Percentiles rank a stretch among this genome's conserved stretches.
Conservation (phyloP, 2,888 invertebrate species). For the Hylaea fasciaria region DNA sequence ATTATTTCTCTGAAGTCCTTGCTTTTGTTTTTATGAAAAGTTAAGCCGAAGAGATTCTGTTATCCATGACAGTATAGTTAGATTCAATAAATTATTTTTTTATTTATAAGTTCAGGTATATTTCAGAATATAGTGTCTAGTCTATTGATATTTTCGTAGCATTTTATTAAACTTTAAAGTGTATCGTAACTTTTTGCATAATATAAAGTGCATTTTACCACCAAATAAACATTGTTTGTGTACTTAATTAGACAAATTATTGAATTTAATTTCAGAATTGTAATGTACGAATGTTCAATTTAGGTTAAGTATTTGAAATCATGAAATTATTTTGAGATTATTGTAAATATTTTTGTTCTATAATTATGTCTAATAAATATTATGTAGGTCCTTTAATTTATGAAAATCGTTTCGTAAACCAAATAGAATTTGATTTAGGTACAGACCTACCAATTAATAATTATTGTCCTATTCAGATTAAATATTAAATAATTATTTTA, state of each 20-base stretch:
- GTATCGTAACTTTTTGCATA: background rate
- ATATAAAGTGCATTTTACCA: slow-evolving; percentile 61
- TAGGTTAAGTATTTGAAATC: background rate
- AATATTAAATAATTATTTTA: no score
- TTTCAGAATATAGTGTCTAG: slow-evolving; percentile 40
- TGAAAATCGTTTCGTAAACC: no score
- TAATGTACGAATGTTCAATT: background rate
- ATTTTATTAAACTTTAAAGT: slow-evolving; percentile 9
- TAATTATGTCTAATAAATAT: slow-evolving; percentile 2
- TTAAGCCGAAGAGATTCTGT: slow-evolving; percentile 35
- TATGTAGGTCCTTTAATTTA: background rate
- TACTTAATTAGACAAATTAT: slow-evolving; percentile 63
- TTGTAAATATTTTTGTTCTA: slow-evolving; percentile 45
- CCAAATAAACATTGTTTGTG: slow-evolving; percentile 55
- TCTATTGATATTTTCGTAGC: slow-evolving; percentile 34
- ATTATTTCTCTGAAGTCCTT: slow-evolving; percentile 46
- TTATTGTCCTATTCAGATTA: no score
- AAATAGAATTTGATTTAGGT: no score
- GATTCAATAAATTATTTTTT: slow-evolving; percentile 40
- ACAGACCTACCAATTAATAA: no score
- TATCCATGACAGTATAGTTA: slow-evolving; percentile 42
- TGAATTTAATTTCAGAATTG: slow-evolving; percentile 35
- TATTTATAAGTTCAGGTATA: slow-evolving; percentile 16
- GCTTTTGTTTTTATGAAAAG: slow-evolving; percentile 36
- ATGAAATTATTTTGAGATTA: slow-evolving; percentile 49